These are phyloP conservation scores for Tethya wilhelma DNA, from an alignment of 37 sponge, comb jelly and placozoan species.

Conservation along the genomic window DNA sequence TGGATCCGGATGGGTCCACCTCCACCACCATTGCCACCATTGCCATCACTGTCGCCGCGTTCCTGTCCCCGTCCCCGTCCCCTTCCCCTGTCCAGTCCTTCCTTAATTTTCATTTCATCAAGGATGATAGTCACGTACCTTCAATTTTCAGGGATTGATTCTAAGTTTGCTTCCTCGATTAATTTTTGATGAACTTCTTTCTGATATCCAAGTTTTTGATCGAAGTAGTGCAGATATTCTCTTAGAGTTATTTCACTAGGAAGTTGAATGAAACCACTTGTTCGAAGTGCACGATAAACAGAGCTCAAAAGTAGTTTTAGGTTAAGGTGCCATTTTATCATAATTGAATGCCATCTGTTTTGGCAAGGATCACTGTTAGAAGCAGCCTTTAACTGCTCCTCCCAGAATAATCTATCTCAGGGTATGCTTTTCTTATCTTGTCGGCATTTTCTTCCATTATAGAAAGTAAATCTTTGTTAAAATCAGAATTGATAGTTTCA, in stretches of 20 bases:
- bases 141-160: constrained; percentile 11
- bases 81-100: no score
- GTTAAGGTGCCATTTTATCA: constrained; percentile 47
- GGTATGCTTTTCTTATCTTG: background rate
- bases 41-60: no score
- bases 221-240: constrained; percentile 40
- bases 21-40: no score
- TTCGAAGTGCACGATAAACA: constrained; percentile 20
- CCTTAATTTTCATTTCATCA: no score
- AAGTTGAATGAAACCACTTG: constrained; percentile 22
- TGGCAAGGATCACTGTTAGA: constrained; percentile 1
- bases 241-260: constrained; percentile 40
- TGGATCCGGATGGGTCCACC: no score
- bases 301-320: constrained; percentile 18
- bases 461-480: background rate
- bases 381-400: constrained; percentile 28
- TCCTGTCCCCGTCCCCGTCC: no score
- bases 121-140: constrained; percentile 28
- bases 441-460: constrained; percentile 1
- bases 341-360: constrained; percentile 28
- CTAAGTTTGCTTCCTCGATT: constrained; percentile 27
- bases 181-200: constrained; percentile 6
- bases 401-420: constrained; percentile 5
- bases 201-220: constrained; percentile 33
- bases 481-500: background rate